Evolutionary conservation across 1,140 invertebrate genomes (phyloP), one percentile per base, ranked within the genome.

Genomic region (Drosophila burlai): DNA sequence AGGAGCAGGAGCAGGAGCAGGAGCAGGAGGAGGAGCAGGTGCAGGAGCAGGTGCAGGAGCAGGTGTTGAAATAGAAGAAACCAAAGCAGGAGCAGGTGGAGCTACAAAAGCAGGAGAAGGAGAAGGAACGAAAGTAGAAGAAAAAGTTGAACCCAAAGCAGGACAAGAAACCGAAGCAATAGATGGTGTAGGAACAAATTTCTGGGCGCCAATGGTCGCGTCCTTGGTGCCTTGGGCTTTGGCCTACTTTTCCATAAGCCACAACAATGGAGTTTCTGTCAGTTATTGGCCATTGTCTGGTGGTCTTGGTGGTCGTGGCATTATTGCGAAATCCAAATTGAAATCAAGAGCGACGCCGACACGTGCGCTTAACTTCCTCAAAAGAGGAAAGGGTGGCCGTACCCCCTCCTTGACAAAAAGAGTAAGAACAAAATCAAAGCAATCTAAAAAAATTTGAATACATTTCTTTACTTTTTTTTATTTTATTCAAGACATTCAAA

Each of bases 171-270:
- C 26, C 10, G 16, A 9, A 34, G 55, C 29, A 18, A 31, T 5
- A 63, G 13, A 34, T 45, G 59, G n/a, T 68, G 60, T 61, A n/a
- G 38, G 64, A 40, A 47, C 57, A 9, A 83, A 67, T 58, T 59
- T 45, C 38, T 55, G 45, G 63, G 49, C 26, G 50, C 40, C 65
- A 38, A 40, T 62, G 52, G 16, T 59, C 7, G 45, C 45, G 75
- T 77, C 84, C 83, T 83, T 89, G 80, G 49, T 24, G 76, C 59
- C 63, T 73, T 71, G 74, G 52, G 66, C 46, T 73, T 58, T 78
- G 76, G 65, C 76, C 76, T 78, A 78, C 75, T 78, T 78, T 78
- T 78, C 58, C 58, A 78, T 78, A 78, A 63, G 58, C 71, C 73
- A 63, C 59, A 72, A 73, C 72, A 67, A 55, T 67, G 42, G 43